These are phyloP conservation scores for Melieria picta DNA, from an alignment of 2,888 invertebrate species.

Conservation along the genomic window DNA sequence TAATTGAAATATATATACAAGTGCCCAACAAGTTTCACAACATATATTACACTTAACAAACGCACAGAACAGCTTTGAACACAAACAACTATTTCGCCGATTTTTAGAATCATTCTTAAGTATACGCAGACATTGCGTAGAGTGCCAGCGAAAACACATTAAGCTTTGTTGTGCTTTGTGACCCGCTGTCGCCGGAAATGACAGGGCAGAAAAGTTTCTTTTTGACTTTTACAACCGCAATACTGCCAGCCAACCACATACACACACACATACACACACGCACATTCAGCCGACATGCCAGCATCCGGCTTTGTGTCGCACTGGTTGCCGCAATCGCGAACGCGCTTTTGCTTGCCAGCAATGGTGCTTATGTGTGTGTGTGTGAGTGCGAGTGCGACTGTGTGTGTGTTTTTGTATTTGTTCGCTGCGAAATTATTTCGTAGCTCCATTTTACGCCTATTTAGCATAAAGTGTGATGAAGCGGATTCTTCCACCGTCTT, in stretches of 20 bases:
- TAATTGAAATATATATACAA: too few species aligned
- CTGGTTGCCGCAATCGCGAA: constrained; percentile 2
- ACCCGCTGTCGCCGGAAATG: too few species aligned
- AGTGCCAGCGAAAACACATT: too few species aligned
- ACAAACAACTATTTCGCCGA: too few species aligned
- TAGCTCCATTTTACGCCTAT: constrained; percentile 24
- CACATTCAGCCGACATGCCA: constrained; percentile 5
- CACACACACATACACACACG: background rate
- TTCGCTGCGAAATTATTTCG: constrained; percentile 17
- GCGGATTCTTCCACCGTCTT: constrained; percentile 16
- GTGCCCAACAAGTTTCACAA: too few species aligned
- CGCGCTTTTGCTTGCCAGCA: background rate
- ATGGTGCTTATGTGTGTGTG: background rate
- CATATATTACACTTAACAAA: too few species aligned
- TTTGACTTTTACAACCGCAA: constrained; percentile 1
- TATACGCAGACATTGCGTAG: too few species aligned
- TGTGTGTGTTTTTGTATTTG: background rate
- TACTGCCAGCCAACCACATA: background rate
- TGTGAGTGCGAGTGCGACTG: background rate
- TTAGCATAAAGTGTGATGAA: constrained; percentile 26
- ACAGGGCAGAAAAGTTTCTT: constrained; percentile 2
- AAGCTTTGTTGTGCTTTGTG: too few species aligned
- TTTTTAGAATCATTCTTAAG: too few species aligned
- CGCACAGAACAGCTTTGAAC: too few species aligned
- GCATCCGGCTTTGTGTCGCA: constrained; percentile 20